A percentile compares a stretch with the other conserved stretches of the same genome.
Evolutionary conservation across 1,140 invertebrate species (phyloP).

Genomic region (Pseudomyrmex sp.): DNA sequence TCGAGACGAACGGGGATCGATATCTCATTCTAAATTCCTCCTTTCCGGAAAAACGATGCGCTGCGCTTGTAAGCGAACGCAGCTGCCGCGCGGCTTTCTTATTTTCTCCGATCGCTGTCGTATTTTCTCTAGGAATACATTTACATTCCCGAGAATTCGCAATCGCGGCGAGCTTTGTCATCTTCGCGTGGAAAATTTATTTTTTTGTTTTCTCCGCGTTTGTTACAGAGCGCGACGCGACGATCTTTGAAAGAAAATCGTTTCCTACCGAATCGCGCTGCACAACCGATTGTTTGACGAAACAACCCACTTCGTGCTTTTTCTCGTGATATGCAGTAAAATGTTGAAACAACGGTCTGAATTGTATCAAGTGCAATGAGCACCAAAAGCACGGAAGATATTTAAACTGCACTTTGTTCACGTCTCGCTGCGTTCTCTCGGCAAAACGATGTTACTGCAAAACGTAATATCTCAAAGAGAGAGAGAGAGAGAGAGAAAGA

Average conservation of each 20-base stretch:
- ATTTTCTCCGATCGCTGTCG: conserved; percentile 21
- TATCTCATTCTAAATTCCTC: conserved; percentile 37
- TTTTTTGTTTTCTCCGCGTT: background rate
- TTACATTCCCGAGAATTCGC: conserved; percentile 14
- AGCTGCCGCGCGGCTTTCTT: background rate
- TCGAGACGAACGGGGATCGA: conserved; percentile 22
- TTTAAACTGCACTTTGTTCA: conserved; percentile 8
- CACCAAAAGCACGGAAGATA: too few species aligned
- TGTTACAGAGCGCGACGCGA: background rate
- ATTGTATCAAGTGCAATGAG: background rate
- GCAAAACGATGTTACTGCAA: background rate
- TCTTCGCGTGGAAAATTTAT: conserved; percentile 25
- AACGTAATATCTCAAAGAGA: background rate
- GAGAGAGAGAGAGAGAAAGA: background rate
- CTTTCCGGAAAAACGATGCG: background rate
- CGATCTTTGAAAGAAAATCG: background rate
- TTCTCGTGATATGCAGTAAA: conserved; percentile 23
- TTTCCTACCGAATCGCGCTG: background rate
- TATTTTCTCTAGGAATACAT: conserved; percentile 28
- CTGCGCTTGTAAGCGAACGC: background rate
- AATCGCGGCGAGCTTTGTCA: conserved; percentile 28
- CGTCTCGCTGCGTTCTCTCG: background rate
- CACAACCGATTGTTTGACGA: background rate
- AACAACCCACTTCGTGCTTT: background rate
- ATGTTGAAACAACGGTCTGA: background rate